Evolutionary conservation across 2,888 invertebrate genomes (phyloP), one percentile per base, ranked within the genome.

Genomic region (Hylaea fasciaria): DNA sequence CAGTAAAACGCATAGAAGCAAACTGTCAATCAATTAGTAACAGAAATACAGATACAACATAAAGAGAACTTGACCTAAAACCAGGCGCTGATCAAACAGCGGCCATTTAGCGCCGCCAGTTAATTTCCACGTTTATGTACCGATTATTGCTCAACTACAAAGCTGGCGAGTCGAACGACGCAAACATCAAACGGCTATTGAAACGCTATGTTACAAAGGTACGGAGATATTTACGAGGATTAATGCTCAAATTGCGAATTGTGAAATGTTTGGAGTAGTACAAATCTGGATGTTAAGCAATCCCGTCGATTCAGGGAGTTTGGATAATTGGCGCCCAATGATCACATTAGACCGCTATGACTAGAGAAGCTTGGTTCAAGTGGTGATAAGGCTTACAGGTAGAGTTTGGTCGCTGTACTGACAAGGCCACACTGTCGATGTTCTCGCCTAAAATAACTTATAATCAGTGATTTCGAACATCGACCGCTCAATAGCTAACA

Each of bases 111-210:
- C 46, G 46, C 29, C 45, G 54, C 28, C 43, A 12, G 54, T 54
- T 54, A 40, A 54, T 54, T 54, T 54, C 54, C 54, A 54, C 54
- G 46, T 54, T 54, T 47, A 46, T 29, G 17, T 45, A 32, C 43
- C 37, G n/a, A 2, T 12, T 50, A 13, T 39, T 49, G 39, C 28
- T 7, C 22, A 44, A 28, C 37, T 17, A 37, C 16, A 39, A 53
- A 46, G 52, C 44, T 13, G 17, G 13, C 46, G 53, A 45, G 22
- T 43, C 48, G 22, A 44, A 50, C 29, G 50, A 29, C 8, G 40
- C 28, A 14, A 32, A 51, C 32, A 51, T 51, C 50, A 51, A 51
- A 51, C 14, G 28, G 29, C 12, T 50, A 40, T 29, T 29, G 40
- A 50, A 51, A 41, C 29, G 41, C 22, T 3, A 22, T 22, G 22